Evolutionary conservation across 1,140 invertebrate species (phyloP).

Genomic region (Drosophila tani): DNA sequence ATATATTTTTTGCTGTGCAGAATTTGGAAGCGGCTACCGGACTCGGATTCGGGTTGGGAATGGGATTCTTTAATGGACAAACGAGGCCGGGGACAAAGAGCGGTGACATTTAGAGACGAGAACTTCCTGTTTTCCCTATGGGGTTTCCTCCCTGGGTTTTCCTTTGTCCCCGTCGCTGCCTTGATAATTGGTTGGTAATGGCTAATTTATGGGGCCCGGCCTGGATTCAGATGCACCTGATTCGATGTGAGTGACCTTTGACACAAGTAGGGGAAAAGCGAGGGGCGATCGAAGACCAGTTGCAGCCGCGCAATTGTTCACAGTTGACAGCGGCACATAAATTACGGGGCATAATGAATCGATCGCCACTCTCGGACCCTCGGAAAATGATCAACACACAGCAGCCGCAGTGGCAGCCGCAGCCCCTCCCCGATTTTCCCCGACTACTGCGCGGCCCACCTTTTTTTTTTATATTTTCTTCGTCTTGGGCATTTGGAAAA

Average conservation of each 20-base stretch:
- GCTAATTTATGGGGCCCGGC: constrained; percentile 66
- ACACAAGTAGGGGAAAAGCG: constrained; percentile 15
- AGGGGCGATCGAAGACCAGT: constrained; percentile 71
- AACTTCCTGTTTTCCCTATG: constrained; percentile 44
- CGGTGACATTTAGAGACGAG: constrained; percentile 42
- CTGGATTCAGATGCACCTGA: constrained; percentile 57
- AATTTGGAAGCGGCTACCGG: constrained; percentile 29
- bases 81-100: constrained; percentile 26
- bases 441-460: constrained; percentile 35
- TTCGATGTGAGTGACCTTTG: constrained; percentile 67
- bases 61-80: constrained; percentile 23
- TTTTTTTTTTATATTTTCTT: constrained; percentile 22
- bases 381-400: not conserved
- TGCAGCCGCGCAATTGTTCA: constrained; percentile 75
- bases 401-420: not conserved
- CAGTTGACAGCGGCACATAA: constrained; percentile 70
- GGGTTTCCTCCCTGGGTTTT: constrained; percentile 12
- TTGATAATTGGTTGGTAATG: constrained; percentile 74
- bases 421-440: not conserved
- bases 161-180: constrained; percentile 16
- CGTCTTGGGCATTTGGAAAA: constrained; percentile 68
- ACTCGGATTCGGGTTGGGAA: constrained; percentile 1
- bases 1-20: constrained; percentile 12
- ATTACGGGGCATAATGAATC: constrained; percentile 74
- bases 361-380: constrained; percentile 36